These are phyloP conservation scores for Motacilla tschutschensis DNA, from an alignment of 2,113 vertebrate genomes.

Conservation along the genomic window DNA sequence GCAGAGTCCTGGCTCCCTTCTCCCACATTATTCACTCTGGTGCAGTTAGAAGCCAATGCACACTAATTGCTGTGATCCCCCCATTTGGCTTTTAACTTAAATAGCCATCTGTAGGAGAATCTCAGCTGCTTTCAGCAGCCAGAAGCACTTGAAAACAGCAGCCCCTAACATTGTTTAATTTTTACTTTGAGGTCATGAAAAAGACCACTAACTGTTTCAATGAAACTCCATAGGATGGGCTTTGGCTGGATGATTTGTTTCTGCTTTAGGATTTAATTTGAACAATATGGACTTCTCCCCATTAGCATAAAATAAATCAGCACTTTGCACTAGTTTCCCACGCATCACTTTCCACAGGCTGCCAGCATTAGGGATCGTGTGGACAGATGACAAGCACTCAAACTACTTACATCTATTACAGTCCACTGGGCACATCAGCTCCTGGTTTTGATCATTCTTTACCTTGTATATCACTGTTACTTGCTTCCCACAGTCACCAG, in stretches of 20 bases:
- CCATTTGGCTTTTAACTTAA: conserved; percentile 52
- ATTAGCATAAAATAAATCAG: conserved; percentile 61
- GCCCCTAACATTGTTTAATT: conserved; percentile 44
- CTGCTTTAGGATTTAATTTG: conserved; percentile 57
- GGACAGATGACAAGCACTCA: conserved; percentile 32
- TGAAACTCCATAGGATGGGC: conserved; percentile 46
- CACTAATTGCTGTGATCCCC: conserved; percentile 38
- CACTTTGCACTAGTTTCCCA: conserved; percentile 50
- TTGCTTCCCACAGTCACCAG: conserved; percentile 14
- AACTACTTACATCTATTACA: background rate
- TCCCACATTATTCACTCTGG: conserved; percentile 26
- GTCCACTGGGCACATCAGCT: conserved; percentile 6
- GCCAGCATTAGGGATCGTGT: conserved; percentile 7
- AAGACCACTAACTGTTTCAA: conserved; percentile 53
- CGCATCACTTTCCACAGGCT: conserved; percentile 43
- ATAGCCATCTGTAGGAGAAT: conserved; percentile 32
- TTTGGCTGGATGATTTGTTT: conserved; percentile 36
- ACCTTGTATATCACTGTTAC: background rate
- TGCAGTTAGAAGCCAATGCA: conserved; percentile 24
- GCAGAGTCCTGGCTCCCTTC: conserved; percentile 12
- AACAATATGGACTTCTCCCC: conserved; percentile 46
- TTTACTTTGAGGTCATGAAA: conserved; percentile 44
- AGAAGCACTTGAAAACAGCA: conserved; percentile 54
- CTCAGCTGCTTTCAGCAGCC: conserved; percentile 32
- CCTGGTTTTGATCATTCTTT: conserved; percentile 23